These are phyloP conservation scores for Enteromius afrohamiltoni DNA, from an alignment of 2,797 vertebrate genomes.

Conservation along the genomic window DNA sequence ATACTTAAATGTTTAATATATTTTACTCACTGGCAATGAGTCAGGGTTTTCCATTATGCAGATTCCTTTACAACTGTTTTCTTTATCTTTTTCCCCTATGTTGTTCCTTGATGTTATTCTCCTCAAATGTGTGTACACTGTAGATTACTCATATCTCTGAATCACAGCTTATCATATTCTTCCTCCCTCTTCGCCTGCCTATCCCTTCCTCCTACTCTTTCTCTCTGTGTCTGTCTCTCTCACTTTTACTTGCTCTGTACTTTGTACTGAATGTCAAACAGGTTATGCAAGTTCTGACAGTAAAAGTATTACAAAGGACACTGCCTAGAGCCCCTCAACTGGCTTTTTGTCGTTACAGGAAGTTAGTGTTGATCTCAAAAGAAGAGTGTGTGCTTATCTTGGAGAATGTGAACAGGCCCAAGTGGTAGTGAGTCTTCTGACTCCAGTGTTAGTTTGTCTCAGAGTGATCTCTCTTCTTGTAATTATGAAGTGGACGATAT, in stretches of 20 bases:
- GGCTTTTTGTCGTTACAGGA: not conserved
- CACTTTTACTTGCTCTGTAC: not conserved
- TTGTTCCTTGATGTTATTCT: not conserved
- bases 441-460: too few species aligned
- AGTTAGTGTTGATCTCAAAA: not conserved
- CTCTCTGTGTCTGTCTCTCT: not conserved
- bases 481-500: too few species aligned
- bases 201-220: rapidly evolving
- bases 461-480: too few species aligned
- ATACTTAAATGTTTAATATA: not conserved
- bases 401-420: not conserved
- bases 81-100: not conserved
- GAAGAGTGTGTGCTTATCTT: not conserved
- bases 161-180: not conserved
- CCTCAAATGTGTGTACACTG: not conserved
- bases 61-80: not conserved
- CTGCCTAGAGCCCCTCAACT: not conserved
- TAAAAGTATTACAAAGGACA: not conserved
- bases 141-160: not conserved
- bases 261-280: not conserved
- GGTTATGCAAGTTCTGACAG: not conserved
- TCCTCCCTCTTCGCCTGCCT: not conserved
- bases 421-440: too few species aligned
- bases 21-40: constrained; percentile 11
- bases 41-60: constrained; percentile 2